These are phyloP conservation scores for Probosciger aterrimus DNA, from an alignment of 2,113 vertebrate genomes.

Conservation along the genomic window DNA sequence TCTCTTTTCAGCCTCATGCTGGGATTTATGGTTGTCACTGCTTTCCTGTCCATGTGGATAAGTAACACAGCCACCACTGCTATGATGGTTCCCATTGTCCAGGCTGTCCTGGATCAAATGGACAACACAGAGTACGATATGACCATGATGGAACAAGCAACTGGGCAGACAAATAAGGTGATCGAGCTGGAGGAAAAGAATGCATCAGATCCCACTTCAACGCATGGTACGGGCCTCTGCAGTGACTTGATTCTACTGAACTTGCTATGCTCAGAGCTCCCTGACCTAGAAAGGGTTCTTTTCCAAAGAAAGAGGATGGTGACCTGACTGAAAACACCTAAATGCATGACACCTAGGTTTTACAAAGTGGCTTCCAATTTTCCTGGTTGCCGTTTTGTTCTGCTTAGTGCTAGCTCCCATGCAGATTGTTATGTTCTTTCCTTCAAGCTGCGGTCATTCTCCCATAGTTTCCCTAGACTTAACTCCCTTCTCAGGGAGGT, in stretches of 20 bases:
- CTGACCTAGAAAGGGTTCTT: neutral
- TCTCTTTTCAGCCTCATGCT: constrained; percentile 85
- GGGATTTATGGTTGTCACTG: constrained; percentile 92
- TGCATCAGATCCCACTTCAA: neutral
- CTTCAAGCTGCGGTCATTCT: neutral
- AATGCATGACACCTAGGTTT: neutral
- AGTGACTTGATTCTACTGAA: neutral
- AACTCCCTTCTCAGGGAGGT: neutral
- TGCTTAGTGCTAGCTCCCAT: neutral
- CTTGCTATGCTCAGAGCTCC: neutral
- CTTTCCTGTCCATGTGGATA: constrained; percentile 99
- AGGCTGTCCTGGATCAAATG: constrained; percentile 88
- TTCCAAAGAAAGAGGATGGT: neutral
- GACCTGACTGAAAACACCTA: neutral
- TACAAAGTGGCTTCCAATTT: neutral
- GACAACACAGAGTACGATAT: constrained; percentile 61
- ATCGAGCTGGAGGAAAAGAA: constrained; percentile 61
- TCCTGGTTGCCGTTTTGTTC: neutral
- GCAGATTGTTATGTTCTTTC: neutral
- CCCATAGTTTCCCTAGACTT: neutral
- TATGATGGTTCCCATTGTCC: constrained; percentile 97
- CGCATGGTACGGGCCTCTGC: constrained; percentile 17
- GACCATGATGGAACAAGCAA: neutral
- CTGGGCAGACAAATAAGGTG: constrained; percentile 7
- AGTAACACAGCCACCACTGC: constrained; percentile 96